Evolutionary conservation across 2,797 vertebrate species (phyloP), one percentile per base, ranked within the genome.

Genomic region (Pterois miles): DNA sequence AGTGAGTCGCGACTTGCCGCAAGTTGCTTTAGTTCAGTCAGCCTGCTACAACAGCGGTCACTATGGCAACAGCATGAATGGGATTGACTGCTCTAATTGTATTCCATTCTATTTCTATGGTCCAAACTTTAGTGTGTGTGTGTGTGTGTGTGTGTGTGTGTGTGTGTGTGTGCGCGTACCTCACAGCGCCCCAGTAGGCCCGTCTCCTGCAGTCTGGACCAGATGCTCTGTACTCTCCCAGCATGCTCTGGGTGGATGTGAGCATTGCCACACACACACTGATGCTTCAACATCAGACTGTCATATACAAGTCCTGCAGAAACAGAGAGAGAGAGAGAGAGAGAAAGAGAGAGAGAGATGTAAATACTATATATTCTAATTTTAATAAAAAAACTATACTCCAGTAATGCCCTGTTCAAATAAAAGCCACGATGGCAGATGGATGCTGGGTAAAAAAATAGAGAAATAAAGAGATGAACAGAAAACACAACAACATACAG

Each of bases 251-350:
- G 98, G 92, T 99, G 98, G 81, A 98, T 96, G 76, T 98, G 96
- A 83, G 97, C 98, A 74, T 99, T 97, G 4, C 98, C 98, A 1
- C 98, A 99, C 62, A 96, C 96, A 88, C 98, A 99, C 92, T 98
- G 97, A 92, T 99, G 98, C 93, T 99, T 99, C 86, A 99, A 92
- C 98, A 99, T 99, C 90, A 99, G 95, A 0, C 97, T 98, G 81
- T 99, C 97, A 3, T 99, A 99, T 36, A 99, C 97, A 59, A 99
- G 91, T 1, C 97, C 98, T 99, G 89, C 5, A 54, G 54, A 58
- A 38, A 20, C 18, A 18, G 13, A 63, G 31, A 33, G 9, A 27
- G 33, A 25, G 27, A 36, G 23, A 40, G 27, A 40, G 13, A 67
- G 4, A 46, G 12, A 38, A 4, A 38, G 36, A 34, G 22, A 46